These are phyloP conservation scores for Corythornis madagascariensis DNA, from an alignment of 2,113 vertebrate genomes.

Conservation along the genomic window DNA sequence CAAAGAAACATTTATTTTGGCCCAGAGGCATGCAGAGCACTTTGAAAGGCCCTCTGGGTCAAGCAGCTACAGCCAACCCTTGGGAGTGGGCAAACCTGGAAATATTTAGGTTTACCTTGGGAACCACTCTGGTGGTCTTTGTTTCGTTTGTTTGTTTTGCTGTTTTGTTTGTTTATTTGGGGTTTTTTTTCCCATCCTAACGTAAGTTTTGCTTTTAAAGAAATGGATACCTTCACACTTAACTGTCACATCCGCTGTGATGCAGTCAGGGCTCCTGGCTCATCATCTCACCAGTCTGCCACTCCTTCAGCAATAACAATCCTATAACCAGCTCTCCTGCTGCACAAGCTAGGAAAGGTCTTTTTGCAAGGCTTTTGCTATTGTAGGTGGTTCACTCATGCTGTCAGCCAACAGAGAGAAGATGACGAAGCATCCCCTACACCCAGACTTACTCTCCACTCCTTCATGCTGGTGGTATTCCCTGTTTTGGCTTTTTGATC, in stretches of 20 bases:
- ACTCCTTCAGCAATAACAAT: not conserved
- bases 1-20: conserved; percentile 38
- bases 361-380: not conserved
- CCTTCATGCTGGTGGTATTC: not conserved
- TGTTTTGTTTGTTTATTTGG: not conserved
- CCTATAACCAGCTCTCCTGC: not conserved
- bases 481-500: not conserved
- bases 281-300: fast-evolving
- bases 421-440: not conserved
- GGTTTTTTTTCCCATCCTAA: not conserved
- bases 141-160: too few relatives aligned
- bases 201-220: not conserved
- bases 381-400: not conserved
- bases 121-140: not conserved
- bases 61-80: not conserved
- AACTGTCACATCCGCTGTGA: not conserved
- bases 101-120: conserved; percentile 3
- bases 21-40: fast-evolving
- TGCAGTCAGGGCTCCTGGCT: not conserved
- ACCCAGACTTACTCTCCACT: not conserved
- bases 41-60: not conserved
- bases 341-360: fast-evolving
- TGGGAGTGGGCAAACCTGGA: not conserved
- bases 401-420: not conserved
- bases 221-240: not conserved